These are phyloP conservation scores for Mesorhabditis sp. DNA, from an alignment of 2,888 invertebrate species.

Conservation along the genomic window DNA sequence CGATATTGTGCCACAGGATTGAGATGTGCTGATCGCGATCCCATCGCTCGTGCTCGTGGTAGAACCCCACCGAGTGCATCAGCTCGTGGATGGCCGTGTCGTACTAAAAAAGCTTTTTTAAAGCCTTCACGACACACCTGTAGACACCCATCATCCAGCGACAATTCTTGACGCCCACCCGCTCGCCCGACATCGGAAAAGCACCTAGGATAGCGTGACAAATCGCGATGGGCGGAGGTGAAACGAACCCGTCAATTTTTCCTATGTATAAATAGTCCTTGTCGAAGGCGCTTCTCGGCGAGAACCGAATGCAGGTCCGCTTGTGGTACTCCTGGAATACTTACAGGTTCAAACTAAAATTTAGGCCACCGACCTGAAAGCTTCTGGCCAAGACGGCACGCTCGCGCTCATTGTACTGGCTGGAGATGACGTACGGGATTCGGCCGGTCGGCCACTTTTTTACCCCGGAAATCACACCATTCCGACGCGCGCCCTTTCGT, in stretches of 20 bases:
- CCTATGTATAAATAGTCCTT: conserved; percentile 58
- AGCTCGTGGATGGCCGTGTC: conserved; percentile 58
- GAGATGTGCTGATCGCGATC: conserved; percentile 55
- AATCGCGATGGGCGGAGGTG: too few relatives aligned
- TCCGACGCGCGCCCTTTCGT: conserved; percentile 34
- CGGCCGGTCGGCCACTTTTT: conserved; percentile 57
- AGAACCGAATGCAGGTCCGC: conserved; percentile 55
- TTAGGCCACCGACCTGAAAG: conserved; percentile 29
- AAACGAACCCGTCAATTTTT: conserved; percentile 55
- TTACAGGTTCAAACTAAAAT: not conserved
- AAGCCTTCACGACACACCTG: conserved; percentile 23
- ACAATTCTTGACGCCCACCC: conserved; percentile 56
- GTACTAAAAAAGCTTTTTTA: conserved; percentile 28
- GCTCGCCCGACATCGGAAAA: conserved; percentile 58
- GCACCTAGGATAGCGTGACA: conserved; percentile 38
- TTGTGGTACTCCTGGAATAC: conserved; percentile 48
- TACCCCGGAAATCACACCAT: conserved; percentile 49
- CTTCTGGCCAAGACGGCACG: conserved; percentile 56
- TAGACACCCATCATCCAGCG: conserved; percentile 57
- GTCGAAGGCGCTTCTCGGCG: conserved; percentile 45
- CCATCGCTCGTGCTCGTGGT: conserved; percentile 58
- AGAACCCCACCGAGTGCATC: conserved; percentile 57
- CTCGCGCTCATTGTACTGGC: conserved; percentile 53
- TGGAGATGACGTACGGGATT: conserved; percentile 57
- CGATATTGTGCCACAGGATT: conserved; percentile 58